A percentile compares a stretch with the other conserved stretches of the same genome.
Conservation (phyloP, 2,888 invertebrate genomes). For the Caenorhabditis parvicauda region DNA sequence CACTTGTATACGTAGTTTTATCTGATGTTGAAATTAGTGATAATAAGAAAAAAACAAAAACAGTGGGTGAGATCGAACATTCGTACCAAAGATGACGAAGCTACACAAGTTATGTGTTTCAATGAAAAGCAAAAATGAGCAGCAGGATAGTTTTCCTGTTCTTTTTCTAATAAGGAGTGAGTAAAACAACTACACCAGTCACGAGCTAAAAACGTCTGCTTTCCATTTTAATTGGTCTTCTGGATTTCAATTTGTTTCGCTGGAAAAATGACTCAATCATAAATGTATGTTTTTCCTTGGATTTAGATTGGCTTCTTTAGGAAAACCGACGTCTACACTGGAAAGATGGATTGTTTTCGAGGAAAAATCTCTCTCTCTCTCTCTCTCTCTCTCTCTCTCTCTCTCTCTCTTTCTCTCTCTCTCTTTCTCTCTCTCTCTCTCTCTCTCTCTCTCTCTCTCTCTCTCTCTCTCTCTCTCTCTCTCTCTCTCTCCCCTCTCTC, state of each 20-base stretch:
- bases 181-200: conserved; percentile 4
- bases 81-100: background rate
- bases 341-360: conserved; percentile 4
- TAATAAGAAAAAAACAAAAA: background rate
- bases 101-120: too few species aligned
- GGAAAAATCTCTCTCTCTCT: background rate
- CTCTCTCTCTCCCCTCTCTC: conserved; percentile 2
- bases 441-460: conserved; percentile 4
- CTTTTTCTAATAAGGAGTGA: background rate
- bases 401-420: background rate
- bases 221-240: too few species aligned
- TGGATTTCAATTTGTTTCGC: too few species aligned
- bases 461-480: conserved; percentile 2
- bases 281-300: too few species aligned
- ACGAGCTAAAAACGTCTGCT: too few species aligned
- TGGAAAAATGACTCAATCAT: too few species aligned
- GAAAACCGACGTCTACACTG: too few species aligned
- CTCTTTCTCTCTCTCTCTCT: conserved; percentile 2
- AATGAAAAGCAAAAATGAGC: too few species aligned
- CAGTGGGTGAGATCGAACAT: background rate
- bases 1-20: background rate
- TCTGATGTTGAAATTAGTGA: background rate
- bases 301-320: too few species aligned
- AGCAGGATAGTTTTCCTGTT: too few species aligned
- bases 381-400: background rate